Evolutionary conservation across 2,888 invertebrate genomes (phyloP).

Genomic region (Tetragnatha montana): DNA sequence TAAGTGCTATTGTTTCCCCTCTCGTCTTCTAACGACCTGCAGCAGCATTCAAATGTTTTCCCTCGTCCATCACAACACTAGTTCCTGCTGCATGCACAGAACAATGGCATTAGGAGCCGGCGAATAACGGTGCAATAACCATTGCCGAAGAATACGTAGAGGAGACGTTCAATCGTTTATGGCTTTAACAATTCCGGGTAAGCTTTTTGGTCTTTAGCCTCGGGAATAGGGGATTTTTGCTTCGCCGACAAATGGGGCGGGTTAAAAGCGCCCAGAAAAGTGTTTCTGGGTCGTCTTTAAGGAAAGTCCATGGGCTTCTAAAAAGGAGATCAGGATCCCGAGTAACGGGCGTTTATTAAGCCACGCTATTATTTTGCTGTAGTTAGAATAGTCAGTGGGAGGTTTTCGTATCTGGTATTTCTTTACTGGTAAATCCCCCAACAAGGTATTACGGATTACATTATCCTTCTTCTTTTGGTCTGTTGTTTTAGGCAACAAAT

Average conservation of each 20-base stretch:
- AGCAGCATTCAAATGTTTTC: constrained; percentile 20
- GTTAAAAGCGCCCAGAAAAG: background rate
- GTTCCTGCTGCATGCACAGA: background rate
- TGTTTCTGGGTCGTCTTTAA: background rate
- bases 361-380: no score
- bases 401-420: no score
- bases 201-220: background rate
- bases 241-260: background rate
- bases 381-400: no score
- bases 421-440: no score
- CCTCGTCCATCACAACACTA: background rate
- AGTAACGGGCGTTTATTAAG: no score
- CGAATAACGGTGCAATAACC: constrained; percentile 29
- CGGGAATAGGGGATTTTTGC: background rate
- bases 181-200: constrained; percentile 15
- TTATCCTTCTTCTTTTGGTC: no score
- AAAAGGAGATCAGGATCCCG: background rate
- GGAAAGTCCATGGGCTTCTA: background rate
- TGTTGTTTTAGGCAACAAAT: no score
- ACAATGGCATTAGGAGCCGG: constrained; percentile 7
- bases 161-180: constrained; percentile 10
- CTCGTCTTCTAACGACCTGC: constrained; percentile 1
- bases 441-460: no score
- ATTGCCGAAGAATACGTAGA: constrained; percentile 18
- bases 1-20: constrained; percentile 28